A percentile compares a stretch with the other conserved stretches of the same genome.
Conservation (phyloP, 2,888 invertebrate genomes). For the Myopa testacea region DNA sequence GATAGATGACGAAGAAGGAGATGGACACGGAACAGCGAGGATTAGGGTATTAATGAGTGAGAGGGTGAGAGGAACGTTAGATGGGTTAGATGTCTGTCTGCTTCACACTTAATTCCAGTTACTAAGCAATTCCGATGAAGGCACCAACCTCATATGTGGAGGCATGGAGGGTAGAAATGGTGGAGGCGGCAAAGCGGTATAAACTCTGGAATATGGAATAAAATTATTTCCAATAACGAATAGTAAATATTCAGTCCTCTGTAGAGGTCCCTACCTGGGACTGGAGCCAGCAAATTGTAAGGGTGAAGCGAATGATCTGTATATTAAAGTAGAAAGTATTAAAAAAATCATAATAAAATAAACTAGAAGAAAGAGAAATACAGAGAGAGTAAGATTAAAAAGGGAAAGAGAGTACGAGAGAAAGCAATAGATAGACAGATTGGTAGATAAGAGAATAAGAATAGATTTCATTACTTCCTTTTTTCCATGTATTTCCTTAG, state of each 20-base stretch:
- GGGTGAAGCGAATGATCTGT: slow-evolving; percentile 20
- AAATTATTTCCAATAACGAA: not conserved
- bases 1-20: too few species aligned
- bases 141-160: slow-evolving; percentile 56
- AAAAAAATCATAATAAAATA: not conserved
- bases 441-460: too few species aligned
- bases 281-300: slow-evolving; percentile 20
- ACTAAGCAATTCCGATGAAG: slow-evolving; percentile 52
- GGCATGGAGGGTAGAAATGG: slow-evolving; percentile 54
- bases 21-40: too few species aligned
- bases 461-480: too few species aligned
- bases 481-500: too few species aligned
- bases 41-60: too few species aligned
- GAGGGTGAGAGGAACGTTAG: too few species aligned
- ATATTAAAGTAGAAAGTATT: not conserved
- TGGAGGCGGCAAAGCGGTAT: slow-evolving; percentile 51
- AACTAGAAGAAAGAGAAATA: not conserved
- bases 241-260: not conserved
- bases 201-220: not conserved
- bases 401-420: too few species aligned
- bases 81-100: not conserved
- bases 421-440: too few species aligned
- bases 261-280: slow-evolving; percentile 26
- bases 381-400: not conserved
- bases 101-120: slow-evolving; percentile 51